Percentiles rank a stretch among this genome's conserved stretches.
phyloP scores from a whole-genome alignment of 1,140 invertebrate genomes.

The Euwallacea similis region DNA sequence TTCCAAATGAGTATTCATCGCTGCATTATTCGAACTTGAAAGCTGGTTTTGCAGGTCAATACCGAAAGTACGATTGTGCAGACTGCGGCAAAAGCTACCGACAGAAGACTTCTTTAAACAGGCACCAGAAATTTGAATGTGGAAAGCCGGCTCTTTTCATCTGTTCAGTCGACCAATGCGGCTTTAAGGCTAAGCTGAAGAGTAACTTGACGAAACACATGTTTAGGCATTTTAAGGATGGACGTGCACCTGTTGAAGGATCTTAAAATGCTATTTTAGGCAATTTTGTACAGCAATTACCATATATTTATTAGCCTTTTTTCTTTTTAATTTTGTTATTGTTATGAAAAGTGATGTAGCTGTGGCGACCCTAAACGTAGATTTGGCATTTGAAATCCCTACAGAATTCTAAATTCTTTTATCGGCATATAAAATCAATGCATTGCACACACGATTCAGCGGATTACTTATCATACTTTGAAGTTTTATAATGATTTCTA shows the following conservation, averaged over 20 bases:
- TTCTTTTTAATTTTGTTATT: not conserved
- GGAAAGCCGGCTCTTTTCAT: slow-evolving; percentile 60
- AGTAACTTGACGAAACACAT: slow-evolving; percentile 56
- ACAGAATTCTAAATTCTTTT: too few relatives aligned
- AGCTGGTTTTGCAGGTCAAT: not conserved
- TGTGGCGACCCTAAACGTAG: too few relatives aligned
- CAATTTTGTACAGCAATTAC: too few relatives aligned
- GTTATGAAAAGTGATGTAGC: too few relatives aligned
- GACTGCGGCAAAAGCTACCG: slow-evolving; percentile 56
- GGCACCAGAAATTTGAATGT: slow-evolving; percentile 58
- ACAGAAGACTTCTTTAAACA: slow-evolving; percentile 56
- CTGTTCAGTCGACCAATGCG: slow-evolving; percentile 51
- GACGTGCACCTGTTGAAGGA: slow-evolving; percentile 1
- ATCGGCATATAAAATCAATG: too few relatives aligned
- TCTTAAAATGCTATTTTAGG: too few relatives aligned
- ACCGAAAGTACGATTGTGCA: slow-evolving; percentile 39
- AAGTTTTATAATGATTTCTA: too few relatives aligned
- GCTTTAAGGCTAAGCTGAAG: slow-evolving; percentile 43
- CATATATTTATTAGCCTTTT: not conserved
- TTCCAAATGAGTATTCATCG: too few relatives aligned
- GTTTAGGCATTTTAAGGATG: slow-evolving; percentile 56
- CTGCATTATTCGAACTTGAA: too few relatives aligned
- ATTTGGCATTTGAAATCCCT: too few relatives aligned
- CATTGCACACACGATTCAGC: too few relatives aligned
- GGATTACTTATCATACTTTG: too few relatives aligned